Evolutionary conservation across 1,140 invertebrate genomes (phyloP).

Genomic region (Bombus haemorrhoidalis): DNA sequence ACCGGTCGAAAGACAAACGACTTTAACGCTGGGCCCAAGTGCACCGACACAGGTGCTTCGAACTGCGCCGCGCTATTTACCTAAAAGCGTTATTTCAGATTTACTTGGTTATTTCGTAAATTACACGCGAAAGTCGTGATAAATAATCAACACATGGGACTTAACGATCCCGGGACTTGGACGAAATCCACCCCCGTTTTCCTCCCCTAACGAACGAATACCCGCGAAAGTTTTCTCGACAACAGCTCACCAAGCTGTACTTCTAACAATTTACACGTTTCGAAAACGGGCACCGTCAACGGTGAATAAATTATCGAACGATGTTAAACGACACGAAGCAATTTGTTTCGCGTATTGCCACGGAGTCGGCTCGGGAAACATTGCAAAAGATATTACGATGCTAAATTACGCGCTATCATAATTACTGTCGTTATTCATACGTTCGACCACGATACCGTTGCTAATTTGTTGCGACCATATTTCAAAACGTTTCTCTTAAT

Average conservation of each 20-base stretch:
- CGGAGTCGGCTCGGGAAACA: background rate
- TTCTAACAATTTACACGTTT: too few species aligned
- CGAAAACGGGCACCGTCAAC: background rate
- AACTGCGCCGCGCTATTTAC: conserved; percentile 34
- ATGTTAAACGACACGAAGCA: background rate
- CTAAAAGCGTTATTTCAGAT: conserved; percentile 16
- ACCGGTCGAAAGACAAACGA: conserved; percentile 50
- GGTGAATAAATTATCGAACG: conserved; percentile 2
- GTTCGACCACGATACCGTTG: background rate
- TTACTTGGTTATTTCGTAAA: conserved; percentile 30
- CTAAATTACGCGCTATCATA: background rate
- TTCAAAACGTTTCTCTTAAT: background rate
- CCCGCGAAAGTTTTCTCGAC: background rate
- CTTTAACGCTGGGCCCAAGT: conserved; percentile 8
- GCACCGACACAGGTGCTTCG: conserved; percentile 19
- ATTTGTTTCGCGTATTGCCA: background rate
- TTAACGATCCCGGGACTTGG: conserved; percentile 24
- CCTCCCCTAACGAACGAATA: background rate
- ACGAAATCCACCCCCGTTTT: background rate
- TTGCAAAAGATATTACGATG: conserved; percentile 1
- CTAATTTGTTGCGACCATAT: background rate
- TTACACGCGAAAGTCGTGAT: conserved; percentile 26
- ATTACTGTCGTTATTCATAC: conserved; percentile 7
- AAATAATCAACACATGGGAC: conserved; percentile 48
- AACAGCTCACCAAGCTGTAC: too few species aligned